These are phyloP conservation scores for Spilarctia lutea DNA, from an alignment of 2,888 invertebrate species.

Conservation along the genomic window DNA sequence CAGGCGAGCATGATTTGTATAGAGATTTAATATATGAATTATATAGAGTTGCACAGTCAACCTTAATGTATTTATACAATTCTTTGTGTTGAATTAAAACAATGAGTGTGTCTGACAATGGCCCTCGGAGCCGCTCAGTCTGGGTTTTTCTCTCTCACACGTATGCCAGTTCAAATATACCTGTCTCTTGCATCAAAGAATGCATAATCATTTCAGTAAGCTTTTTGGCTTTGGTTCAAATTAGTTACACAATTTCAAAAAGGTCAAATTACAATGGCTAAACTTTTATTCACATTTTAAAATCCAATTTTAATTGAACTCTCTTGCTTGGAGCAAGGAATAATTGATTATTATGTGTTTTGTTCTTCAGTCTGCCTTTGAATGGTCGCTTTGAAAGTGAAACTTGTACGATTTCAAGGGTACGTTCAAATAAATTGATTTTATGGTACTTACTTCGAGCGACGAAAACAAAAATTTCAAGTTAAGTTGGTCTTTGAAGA, in stretches of 20 bases:
- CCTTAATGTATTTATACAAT: not conserved
- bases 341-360: slow-evolving; percentile 8
- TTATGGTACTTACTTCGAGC: not conserved
- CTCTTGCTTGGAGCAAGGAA: not conserved
- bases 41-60: not conserved
- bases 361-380: not conserved
- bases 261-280: slow-evolving; percentile 2
- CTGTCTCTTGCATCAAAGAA: not conserved
- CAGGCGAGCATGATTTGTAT: not conserved
- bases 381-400: slow-evolving; percentile 11
- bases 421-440: slow-evolving; percentile 11
- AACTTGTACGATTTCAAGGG: slow-evolving; percentile 17
- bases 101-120: slow-evolving; percentile 5
- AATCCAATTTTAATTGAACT: not conserved
- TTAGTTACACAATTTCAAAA: slow-evolving; percentile 5
- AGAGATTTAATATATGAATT: not conserved
- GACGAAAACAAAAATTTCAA: not conserved
- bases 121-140: slow-evolving; percentile 8
- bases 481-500: not conserved
- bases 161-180: not conserved
- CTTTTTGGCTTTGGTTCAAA: slow-evolving; percentile 10
- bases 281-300: not conserved
- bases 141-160: slow-evolving; percentile 1
- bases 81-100: slow-evolving; percentile 6
- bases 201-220: not conserved